Conservation (phyloP, 1,140 invertebrate genomes). For the Zaprionus lachaisei region DNA sequence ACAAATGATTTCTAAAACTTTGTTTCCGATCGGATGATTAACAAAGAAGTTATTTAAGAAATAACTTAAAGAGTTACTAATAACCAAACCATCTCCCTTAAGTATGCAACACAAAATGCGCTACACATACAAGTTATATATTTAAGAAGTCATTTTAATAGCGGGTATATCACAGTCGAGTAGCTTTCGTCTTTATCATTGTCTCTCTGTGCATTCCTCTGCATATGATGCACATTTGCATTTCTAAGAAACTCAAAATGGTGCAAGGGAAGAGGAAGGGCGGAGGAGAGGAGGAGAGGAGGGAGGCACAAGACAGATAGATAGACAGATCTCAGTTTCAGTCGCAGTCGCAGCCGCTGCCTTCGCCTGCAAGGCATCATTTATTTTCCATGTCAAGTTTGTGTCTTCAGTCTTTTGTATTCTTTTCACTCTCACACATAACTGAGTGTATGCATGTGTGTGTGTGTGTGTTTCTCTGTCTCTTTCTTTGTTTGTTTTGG, state of each 20-base stretch:
- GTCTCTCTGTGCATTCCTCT: not conserved
- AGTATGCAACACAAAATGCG: too few relatives aligned
- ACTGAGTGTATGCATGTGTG: slow-evolving; percentile 43
- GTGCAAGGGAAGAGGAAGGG: not conserved
- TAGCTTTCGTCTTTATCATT: slow-evolving; percentile 20
- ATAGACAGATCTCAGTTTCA: slow-evolving; percentile 31
- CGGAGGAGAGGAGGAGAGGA: not conserved
- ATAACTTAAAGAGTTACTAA: too few relatives aligned
- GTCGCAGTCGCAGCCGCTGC: slow-evolving; percentile 35
- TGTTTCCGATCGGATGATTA: too few relatives aligned
- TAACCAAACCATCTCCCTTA: too few relatives aligned
- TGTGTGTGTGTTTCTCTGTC: slow-evolving; percentile 26
- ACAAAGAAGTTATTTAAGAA: too few relatives aligned
- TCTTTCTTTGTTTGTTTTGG: slow-evolving; percentile 13
- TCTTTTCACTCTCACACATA: slow-evolving; percentile 68
- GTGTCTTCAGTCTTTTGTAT: slow-evolving; percentile 63
- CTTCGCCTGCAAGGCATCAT: slow-evolving; percentile 63
- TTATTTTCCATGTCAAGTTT: slow-evolving; percentile 81
- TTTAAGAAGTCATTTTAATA: not conserved
- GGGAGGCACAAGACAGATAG: not conserved
- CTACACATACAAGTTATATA: slow-evolving; percentile 1
- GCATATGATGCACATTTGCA: slow-evolving; percentile 59
- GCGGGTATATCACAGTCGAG: too few relatives aligned
- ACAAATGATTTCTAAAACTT: too few relatives aligned
- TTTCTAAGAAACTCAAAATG: slow-evolving; percentile 51